Evolutionary conservation across 1,140 invertebrate species (phyloP), one percentile per base, ranked within the genome.

Genomic region (Platorchestia sp.): DNA sequence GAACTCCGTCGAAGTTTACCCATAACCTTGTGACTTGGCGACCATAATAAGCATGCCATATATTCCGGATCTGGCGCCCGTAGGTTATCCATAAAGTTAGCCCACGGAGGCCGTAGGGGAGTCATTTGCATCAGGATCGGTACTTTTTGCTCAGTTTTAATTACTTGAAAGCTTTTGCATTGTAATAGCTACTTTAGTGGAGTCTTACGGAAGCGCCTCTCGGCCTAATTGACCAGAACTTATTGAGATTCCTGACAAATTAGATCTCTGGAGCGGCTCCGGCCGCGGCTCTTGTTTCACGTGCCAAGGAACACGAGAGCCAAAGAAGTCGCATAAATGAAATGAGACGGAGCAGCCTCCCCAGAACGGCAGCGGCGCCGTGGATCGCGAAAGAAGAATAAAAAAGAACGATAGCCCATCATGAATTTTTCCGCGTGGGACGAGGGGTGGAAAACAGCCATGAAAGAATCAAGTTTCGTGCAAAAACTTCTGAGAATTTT

Each of bases 131-230:
- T 93, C 41, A 44, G 43, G 91, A 93, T 93, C 91, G 91, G 43
- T 47, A 93, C 91, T 45, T 93, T 93, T 93, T 45, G 91, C 91
- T 93, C 43, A 93, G 91, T 93, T 93, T 93, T 93, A 93, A 93
- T 93, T 93, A 93, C 91, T 93, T 93, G 91, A 93, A 93, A 93
- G 91, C 91, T 93, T 93, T 47, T 93, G 91, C 91, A 93, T 93
- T 47, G 43, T 93, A 93, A 93, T 93, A 93, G 91, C 91, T 93
- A 93, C 91, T 93, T 93, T 93, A 93, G 91, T 93, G 40, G 45
- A 93, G 91, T 93, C 91, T 93, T 93, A 93, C 91, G 41, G 91
- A 93, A 93, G 91, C 91, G 41, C 45, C 45, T 42, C 91, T 45
- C 45, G 91, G 45, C 91, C 45, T 93, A 93, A 93, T 93, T 93